Evolutionary conservation across 1,140 invertebrate genomes (phyloP).

Genomic region (Drosophila eugracilis): DNA sequence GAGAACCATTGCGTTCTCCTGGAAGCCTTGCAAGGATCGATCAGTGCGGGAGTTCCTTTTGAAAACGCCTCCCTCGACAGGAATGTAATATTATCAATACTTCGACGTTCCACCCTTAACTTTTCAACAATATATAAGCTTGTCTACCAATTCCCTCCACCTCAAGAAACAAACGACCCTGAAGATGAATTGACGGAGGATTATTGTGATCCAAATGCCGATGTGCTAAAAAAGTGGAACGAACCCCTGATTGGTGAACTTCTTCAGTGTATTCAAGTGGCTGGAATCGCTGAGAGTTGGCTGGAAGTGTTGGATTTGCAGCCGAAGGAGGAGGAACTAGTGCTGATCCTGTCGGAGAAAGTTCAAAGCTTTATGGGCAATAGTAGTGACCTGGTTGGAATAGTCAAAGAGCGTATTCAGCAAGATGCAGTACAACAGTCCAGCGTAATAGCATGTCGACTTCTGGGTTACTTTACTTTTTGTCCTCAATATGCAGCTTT

Average conservation of each 20-base stretch:
- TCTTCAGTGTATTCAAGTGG: slow-evolving; percentile 58
- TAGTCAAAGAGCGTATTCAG: slow-evolving; percentile 61
- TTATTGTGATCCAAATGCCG: slow-evolving; percentile 81
- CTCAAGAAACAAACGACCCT: slow-evolving; percentile 41
- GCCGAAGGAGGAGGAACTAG: slow-evolving; percentile 25
- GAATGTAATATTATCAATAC: slow-evolving; percentile 17
- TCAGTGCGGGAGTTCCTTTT: slow-evolving; percentile 44
- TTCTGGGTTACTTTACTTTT: slow-evolving; percentile 54
- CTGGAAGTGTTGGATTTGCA: slow-evolving; percentile 41
- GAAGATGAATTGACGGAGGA: slow-evolving; percentile 80
- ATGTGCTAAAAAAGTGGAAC: slow-evolving; percentile 71
- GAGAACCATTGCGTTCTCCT: slow-evolving; percentile 59
- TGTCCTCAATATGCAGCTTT: slow-evolving; percentile 59
- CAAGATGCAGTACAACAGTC: slow-evolving; percentile 33
- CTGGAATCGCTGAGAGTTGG: slow-evolving; percentile 52
- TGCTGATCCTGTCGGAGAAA: slow-evolving; percentile 59
- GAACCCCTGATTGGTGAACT: slow-evolving; percentile 57
- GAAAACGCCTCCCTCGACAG: slow-evolving; percentile 30
- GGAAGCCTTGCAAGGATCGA: slow-evolving; percentile 34
- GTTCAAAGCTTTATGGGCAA: slow-evolving; percentile 61
- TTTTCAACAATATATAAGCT: slow-evolving; percentile 65
- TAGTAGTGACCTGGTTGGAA: slow-evolving; percentile 48
- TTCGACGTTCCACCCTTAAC: slow-evolving; percentile 56
- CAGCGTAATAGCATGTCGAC: slow-evolving; percentile 51
- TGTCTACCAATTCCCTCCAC: slow-evolving; percentile 47